These are phyloP conservation scores for Formica selysi DNA, from an alignment of 1,140 invertebrate species.

Conservation along the genomic window DNA sequence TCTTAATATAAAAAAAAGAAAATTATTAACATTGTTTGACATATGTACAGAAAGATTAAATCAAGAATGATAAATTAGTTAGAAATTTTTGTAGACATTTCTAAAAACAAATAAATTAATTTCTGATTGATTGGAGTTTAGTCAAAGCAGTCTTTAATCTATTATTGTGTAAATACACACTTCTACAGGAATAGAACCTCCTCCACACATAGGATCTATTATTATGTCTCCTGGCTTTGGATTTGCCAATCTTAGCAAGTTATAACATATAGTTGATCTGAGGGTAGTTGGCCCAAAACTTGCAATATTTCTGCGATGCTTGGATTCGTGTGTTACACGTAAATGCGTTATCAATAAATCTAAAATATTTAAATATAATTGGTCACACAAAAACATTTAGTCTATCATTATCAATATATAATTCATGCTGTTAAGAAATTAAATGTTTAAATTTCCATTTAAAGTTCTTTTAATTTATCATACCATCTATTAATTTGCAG, in stretches of 20 bases:
- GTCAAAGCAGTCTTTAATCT: not conserved
- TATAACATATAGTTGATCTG: conserved; percentile 87
- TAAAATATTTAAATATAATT: conserved; percentile 31
- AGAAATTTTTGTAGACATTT: no score
- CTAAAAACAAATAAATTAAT: no score
- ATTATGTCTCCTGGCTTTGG: conserved; percentile 88
- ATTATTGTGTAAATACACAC: conserved; percentile 71
- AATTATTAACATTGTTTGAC: no score
- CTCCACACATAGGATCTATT: conserved; percentile 89
- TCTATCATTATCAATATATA: conserved; percentile 8
- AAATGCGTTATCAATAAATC: conserved; percentile 86
- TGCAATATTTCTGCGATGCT: conserved; percentile 87
- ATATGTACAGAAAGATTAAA: no score
- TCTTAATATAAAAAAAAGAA: no score
- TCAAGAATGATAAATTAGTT: no score
- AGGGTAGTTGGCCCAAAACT: conserved; percentile 89
- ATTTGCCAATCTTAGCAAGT: conserved; percentile 86
- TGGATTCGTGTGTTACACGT: conserved; percentile 87
- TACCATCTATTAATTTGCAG: conserved; percentile 83
- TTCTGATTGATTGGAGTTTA: no score
- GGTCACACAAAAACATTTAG: not conserved
- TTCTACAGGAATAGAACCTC: conserved; percentile 88
- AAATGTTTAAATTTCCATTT: not conserved
- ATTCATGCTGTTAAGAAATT: not conserved
- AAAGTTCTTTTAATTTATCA: conserved; percentile 44